phyloP scores from a whole-genome alignment of 1,140 invertebrate genomes.

The Ceratosolen solmsi region DNA sequence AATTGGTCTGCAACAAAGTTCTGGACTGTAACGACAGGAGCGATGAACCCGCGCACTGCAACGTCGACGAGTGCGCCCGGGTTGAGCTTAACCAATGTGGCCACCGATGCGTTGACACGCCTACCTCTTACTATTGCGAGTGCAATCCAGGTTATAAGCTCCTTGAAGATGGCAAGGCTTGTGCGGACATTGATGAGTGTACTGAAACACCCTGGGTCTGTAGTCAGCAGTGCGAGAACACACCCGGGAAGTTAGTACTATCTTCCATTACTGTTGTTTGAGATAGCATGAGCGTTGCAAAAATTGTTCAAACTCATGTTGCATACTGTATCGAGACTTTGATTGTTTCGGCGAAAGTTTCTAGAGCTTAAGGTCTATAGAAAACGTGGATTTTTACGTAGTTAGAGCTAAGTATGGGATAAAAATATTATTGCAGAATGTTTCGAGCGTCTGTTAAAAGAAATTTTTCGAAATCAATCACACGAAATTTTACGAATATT shows the following conservation, averaged over 20 bases:
- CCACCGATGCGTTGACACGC: conserved; percentile 94
- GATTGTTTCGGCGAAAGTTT: too few relatives aligned
- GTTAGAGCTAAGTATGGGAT: too few relatives aligned
- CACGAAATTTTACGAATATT: too few relatives aligned
- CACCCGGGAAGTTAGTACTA: conserved; percentile 78
- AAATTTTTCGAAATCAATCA: too few relatives aligned
- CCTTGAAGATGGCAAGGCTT: conserved; percentile 88
- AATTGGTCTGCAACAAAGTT: conserved; percentile 94
- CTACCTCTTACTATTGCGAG: conserved; percentile 93
- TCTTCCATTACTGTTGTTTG: background rate
- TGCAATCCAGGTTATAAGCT: conserved; percentile 95
- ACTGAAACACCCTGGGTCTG: conserved; percentile 91
- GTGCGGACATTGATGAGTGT: conserved; percentile 96
- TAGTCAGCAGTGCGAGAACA: conserved; percentile 96
- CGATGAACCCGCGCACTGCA: conserved; percentile 95
- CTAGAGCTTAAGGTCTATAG: too few relatives aligned
- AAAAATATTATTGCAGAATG: too few relatives aligned
- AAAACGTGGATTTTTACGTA: too few relatives aligned
- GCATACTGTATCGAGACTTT: too few relatives aligned
- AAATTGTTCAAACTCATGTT: too few relatives aligned
- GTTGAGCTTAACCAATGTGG: conserved; percentile 94
- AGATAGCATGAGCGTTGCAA: too few relatives aligned
- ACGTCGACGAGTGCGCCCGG: conserved; percentile 94
- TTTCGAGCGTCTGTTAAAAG: too few relatives aligned
- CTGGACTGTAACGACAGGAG: conserved; percentile 92